Conservation (phyloP, 2,797 vertebrate genomes). For the Anabacerthia variegaticeps region DNA sequence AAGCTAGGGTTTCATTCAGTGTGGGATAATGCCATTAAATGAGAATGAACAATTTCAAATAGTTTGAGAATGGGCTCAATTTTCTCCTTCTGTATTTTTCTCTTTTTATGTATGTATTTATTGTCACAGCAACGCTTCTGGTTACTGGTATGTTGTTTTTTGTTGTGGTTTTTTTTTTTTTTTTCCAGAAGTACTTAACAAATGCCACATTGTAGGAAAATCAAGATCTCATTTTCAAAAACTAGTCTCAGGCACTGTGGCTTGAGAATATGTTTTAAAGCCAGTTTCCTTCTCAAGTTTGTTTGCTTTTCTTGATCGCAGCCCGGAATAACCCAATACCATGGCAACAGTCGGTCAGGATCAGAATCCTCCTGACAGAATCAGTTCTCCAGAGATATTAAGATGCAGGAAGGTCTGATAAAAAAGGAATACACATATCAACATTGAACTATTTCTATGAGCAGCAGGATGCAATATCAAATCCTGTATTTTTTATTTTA, state of each 20-base stretch:
- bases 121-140: not conserved
- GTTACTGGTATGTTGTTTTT: not conserved
- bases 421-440: not conserved
- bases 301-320: slow-evolving; percentile 25
- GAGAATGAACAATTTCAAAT: not conserved
- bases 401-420: slow-evolving; percentile 32
- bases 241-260: not conserved
- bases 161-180: not conserved
- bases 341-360: slow-evolving; percentile 14
- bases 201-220: not conserved
- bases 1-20: not conserved
- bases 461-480: not conserved
- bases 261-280: not conserved
- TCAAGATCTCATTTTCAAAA: not conserved
- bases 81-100: not conserved
- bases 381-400: slow-evolving; percentile 43
- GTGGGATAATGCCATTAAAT: not conserved
- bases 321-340: slow-evolving; percentile 35
- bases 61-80: not conserved
- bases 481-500: not conserved
- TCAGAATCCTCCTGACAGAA: slow-evolving; percentile 45
- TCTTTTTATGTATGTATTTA: not conserved
- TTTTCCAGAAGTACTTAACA: not conserved
- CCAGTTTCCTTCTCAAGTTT: slow-evolving; percentile 2
- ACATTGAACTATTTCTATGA: not conserved